Base-by-base conservation (phyloP, 2,797 vertebrate genomes). In the Gymnopithys bicolor region DNA sequence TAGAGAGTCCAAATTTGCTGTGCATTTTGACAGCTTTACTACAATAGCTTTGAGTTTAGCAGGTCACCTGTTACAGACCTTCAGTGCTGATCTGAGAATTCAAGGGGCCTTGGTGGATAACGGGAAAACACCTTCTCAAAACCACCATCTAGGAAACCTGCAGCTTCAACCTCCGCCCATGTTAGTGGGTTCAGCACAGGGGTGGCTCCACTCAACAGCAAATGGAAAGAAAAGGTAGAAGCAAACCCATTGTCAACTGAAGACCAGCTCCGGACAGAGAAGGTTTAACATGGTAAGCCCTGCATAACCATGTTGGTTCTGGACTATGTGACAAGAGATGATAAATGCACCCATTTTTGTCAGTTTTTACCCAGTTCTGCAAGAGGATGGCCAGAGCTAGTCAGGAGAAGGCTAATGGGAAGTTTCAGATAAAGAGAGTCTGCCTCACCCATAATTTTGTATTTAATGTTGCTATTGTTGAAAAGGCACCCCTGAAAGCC, bases 11-110 rank as follows among this genome's bases (percentile, higher is more conserved):
- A 95, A 79, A 84, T 92, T 86, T 84, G 33, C 79, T 88, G 71
- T 70, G 79, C 37, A 28, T 78, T 95, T 93, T 95, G 80, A 95
- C 59, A 84, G 93, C 30, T 77, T 70, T 87, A 77, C 73, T 90
- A 45, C 58, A 89, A 71, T 15, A 43, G n/a, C 71, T 91, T 60
- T 3, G 2, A 51, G 62, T 67, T 92, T 78, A 80, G 76, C 37
- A 64, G 62, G 59, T 87, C 68, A 80, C 55, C 68, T 92, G 46
- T 80, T 93, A 33, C 12, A 71, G 45, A 79, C 46, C 37, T 81
- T 37, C 45, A 62, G 30, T n/a, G 37, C n/a, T 58, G 24, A 77
- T 46, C 48, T 79, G 63, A 79, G 33, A 88, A 35, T 9, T 52
- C 0, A 2, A 68, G 2, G 3, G 68, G 21, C 48, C 18, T 41